Base-by-base conservation (phyloP, 2,888 invertebrate genomes). In the Diloba caeruleocephala region DNA sequence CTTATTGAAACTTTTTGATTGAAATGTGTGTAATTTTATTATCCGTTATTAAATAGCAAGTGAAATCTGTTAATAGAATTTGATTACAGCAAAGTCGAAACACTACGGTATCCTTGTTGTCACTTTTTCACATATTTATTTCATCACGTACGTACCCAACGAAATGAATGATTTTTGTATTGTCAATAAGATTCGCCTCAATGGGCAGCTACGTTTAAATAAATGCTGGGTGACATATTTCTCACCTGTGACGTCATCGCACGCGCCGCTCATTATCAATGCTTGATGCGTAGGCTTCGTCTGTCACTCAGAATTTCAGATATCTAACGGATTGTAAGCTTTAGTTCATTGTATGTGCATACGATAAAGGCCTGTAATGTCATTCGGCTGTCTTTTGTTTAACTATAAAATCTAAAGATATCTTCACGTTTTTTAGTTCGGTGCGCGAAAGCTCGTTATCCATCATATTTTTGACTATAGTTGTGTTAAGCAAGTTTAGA, bases 211-310 rank as follows among this genome's bases (percentile, higher is more conserved):
- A 31, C 23, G 32, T 57, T 56, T 29, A 46, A 34, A 43, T 50
- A 56, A 36, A 44, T n/a, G 10, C 28, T 34, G 14, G 42, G 36
- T 42, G 39, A 10, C 53, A 59, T 53, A 62, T 50, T 45, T 69
- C 41, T 44, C 55, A 42, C 38, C 32, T 25, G 8, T 54, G 51
- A 65, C 66, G 49, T 66, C 62, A 70, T n/a, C 28, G 53, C 55
- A 61, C 61, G 59, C 41, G 50, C 41, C 29, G 8, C 38, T 69
- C 50, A 62, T 70, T 52, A 33, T 14, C 38, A 9, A 69, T 69
- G 48, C 69, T 14, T 54, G 7, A 1, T 36, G 33, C 57, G 57
- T 46, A 28, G 26, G 9, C 23, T 56, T 12, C 38, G 48, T 65
- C 46, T 58, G 51, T 55, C 61, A 65, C 31, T 31, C 60, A 54